Evolutionary conservation across 2,888 invertebrate genomes (phyloP), one percentile per base, ranked within the genome.

Genomic region (Coelinius sp.): DNA sequence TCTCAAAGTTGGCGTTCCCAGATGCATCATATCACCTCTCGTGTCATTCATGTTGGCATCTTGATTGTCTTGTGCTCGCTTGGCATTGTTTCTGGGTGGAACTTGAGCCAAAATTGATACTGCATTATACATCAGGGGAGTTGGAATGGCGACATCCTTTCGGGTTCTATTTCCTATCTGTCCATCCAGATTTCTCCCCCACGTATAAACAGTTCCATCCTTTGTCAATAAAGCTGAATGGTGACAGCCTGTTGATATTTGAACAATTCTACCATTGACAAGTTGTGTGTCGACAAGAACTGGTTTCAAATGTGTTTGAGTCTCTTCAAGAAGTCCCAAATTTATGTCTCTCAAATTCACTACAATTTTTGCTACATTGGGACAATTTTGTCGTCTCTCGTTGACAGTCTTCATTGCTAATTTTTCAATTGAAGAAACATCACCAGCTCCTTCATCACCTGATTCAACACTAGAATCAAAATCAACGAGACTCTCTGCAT

Each of bases 121-220:
- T 0, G 87, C 86, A 65, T 88, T 88, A 49, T 90, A 87, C 77
- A 87, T 88, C 1, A 92, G 88, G 69, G 90, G 89, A 0, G 90
- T 91, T 0, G 92, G 92, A 77, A 89, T 88, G n/a, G 83, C 77
- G 2, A 92, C 88, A 79, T 91, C 90, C 75, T 90, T 91, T 73
- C 92, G 89, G 73, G 91, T 91, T 1, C 94, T 94, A 70, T 92
- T 92, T 20, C 96, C 96, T 68, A 97, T 89, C 85, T 97, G 97
- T 38, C 97, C 96, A 84, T 97, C 97, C 75, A 95, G 91, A 88
- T 96, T 97, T 75, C 95, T 91, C 1, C 97, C 97, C 95, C 97
- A 97, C 0, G 93, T 91, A 80, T 94, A 95, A 1, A 96, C 87
- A 6, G 91, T 90, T 4, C 94, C 94, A 66, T 91, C 90, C 67